phyloP scores from a whole-genome alignment of 2,888 invertebrate genomes.

The Tyria jacobaeae region DNA sequence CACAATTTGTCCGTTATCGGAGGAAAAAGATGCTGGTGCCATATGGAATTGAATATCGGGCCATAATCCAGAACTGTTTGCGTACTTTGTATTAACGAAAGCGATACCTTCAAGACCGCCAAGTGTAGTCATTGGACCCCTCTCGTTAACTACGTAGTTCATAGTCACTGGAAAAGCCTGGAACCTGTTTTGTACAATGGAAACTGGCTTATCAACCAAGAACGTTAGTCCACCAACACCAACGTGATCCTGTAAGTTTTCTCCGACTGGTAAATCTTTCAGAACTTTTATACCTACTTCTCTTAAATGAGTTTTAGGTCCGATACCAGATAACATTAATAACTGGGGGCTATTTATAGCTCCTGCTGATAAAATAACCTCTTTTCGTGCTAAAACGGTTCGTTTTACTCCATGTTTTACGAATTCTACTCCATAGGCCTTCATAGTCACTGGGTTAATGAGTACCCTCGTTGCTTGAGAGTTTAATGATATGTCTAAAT shows the following conservation, averaged over 20 bases:
- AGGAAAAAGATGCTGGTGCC: slow-evolving; percentile 95
- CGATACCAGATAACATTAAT: slow-evolving; percentile 95
- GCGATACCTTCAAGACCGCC: slow-evolving; percentile 96
- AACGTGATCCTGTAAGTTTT: slow-evolving; percentile 95
- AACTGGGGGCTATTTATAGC: slow-evolving; percentile 97
- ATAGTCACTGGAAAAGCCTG: slow-evolving; percentile 92
- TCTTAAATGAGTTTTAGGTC: slow-evolving; percentile 89
- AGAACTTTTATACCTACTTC: slow-evolving; percentile 91
- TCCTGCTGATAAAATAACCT: slow-evolving; percentile 95
- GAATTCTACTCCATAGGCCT: slow-evolving; percentile 93
- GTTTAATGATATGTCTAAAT: slow-evolving; percentile 93
- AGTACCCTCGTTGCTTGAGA: slow-evolving; percentile 92
- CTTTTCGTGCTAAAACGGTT: slow-evolving; percentile 91
- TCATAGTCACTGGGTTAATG: slow-evolving; percentile 91
- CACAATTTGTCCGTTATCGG: slow-evolving; percentile 91
- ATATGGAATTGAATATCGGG: slow-evolving; percentile 97
- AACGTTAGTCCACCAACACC: slow-evolving; percentile 94
- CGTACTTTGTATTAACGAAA: slow-evolving; percentile 94
- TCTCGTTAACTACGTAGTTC: slow-evolving; percentile 92
- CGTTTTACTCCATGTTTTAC: slow-evolving; percentile 90
- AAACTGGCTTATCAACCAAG: slow-evolving; percentile 93
- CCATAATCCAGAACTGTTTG: slow-evolving; percentile 91
- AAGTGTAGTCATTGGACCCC: slow-evolving; percentile 94
- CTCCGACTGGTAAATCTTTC: slow-evolving; percentile 91
- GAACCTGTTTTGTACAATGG: slow-evolving; percentile 92